Evolutionary conservation across 2,797 vertebrate species (phyloP), one percentile per base, ranked within the genome.

Genomic region (Thripadectes ignobilis): DNA sequence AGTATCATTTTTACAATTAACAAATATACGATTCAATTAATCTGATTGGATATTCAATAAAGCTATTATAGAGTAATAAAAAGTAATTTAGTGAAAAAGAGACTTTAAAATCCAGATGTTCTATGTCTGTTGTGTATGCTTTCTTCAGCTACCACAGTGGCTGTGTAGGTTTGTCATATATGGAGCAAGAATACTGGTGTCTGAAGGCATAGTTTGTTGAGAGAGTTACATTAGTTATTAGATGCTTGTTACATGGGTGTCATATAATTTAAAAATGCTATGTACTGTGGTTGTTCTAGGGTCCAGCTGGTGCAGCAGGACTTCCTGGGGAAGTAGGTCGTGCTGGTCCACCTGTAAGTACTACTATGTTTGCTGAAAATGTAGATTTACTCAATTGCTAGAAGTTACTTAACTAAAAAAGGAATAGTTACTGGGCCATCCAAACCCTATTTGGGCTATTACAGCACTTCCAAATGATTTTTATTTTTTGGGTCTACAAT

Each of bases 271-370:
- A 85, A 63, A 93, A 71, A 22, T 41, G 23, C 16, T 73, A 0
- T 96, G 90, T 87, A 79, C 66, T 59, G 76, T 95, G 36, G 65
- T 96, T 95, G 88, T 45, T 96, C 83, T 78, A 99, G 99, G 99
- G 99, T 88, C 97, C 98, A 90, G 98, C 98, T 26, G 99, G 99
- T 80, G 98, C 98, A 96, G 98, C 98, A 96, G 99, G 99, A 93
- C 99, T 99, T 97, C 98, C 96, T 0, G 99, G 99, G 79, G 98
- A 99, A 97, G 94, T 99, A 90, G 99, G 99, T 82, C 99, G 98
- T 97, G 97, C 93, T 75, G 99, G 99, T 92, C 97, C 98, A 43
- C 93, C 93, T 93, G 99, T 99, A 94, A 99, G 99, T 99, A 98
- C 9, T 48, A 17, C 32, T 14, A 14, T 23, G 38, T 66, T 96